A percentile compares a stretch with the other conserved stretches of the same genome.
Conservation (phyloP, 2,888 invertebrate species). For the Drosophila niveifrons region DNA sequence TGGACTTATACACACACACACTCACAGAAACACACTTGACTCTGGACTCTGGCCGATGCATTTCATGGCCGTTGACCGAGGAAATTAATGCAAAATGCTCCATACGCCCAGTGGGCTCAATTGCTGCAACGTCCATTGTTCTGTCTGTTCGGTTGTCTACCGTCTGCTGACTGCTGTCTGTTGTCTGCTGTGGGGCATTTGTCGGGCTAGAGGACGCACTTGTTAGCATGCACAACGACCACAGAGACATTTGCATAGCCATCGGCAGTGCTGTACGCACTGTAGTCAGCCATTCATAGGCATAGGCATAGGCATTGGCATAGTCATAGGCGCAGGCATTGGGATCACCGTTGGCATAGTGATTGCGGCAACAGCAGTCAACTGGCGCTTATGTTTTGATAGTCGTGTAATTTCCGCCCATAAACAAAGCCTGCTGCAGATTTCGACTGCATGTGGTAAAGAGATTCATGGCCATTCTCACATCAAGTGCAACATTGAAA, state of each 20-base stretch:
- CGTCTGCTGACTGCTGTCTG: too few species aligned
- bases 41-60: constrained; percentile 5
- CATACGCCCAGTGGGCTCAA: constrained; percentile 28
- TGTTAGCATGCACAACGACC: constrained; percentile 50
- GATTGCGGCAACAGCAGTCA: constrained; percentile 53
- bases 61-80: constrained; percentile 34
- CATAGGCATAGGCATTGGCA: constrained; percentile 13
- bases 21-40: not conserved
- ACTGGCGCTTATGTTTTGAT: constrained; percentile 75
- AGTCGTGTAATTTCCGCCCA: constrained; percentile 75
- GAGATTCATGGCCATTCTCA: constrained; percentile 13
- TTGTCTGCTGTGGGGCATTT: not conserved
- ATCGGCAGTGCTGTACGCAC: constrained; percentile 4
- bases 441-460: constrained; percentile 15
- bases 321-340: constrained; percentile 1
- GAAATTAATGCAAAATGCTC: constrained; percentile 67
- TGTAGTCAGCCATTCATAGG: constrained; percentile 42
- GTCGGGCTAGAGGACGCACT: not conserved
- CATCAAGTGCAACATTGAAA: constrained; percentile 30
- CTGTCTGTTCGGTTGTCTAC: constrained; percentile 5
- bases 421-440: constrained; percentile 57
- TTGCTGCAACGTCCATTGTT: constrained; percentile 16
- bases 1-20: constrained; percentile 2
- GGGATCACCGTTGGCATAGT: constrained; percentile 26
- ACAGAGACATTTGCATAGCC: constrained; percentile 65